A percentile compares a stretch with the other conserved stretches of the same genome.
Evolutionary conservation across 2,113 vertebrate genomes (phyloP).

Genomic region (Prietella phreatophila): DNA sequence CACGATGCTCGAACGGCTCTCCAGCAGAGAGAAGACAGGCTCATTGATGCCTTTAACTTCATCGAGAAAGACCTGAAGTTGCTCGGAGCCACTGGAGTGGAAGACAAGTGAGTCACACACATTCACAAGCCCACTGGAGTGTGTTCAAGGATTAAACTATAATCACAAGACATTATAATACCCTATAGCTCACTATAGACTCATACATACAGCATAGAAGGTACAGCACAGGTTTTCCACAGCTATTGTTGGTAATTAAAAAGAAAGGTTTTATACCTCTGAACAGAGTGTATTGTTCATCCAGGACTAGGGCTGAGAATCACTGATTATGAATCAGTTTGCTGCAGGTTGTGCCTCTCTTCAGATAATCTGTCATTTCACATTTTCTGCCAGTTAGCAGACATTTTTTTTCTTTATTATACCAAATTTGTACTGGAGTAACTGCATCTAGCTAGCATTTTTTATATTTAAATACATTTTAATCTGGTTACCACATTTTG

Average conservation of each 20-base stretch:
- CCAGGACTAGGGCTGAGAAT: not conserved
- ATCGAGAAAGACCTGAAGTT: constrained; percentile 90
- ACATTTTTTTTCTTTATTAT: not conserved
- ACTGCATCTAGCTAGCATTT: not conserved
- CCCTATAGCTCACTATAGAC: not conserved
- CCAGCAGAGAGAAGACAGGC: constrained; percentile 86
- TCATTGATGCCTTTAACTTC: constrained; percentile 83
- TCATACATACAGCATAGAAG: not conserved
- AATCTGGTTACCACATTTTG: not conserved
- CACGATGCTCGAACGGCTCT: constrained; percentile 88
- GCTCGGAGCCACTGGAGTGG: constrained; percentile 94
- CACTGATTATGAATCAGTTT: not conserved
- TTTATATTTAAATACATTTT: not conserved
- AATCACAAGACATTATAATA: not conserved
- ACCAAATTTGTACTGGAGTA: not conserved
- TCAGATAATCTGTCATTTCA: not conserved
- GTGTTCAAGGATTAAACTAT: not conserved
- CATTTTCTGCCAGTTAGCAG: not conserved
- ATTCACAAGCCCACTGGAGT: not conserved
- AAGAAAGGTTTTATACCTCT: not conserved
- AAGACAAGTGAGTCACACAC: constrained; percentile 83
- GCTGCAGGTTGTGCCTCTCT: not conserved
- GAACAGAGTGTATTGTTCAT: not conserved
- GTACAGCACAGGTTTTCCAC: not conserved
- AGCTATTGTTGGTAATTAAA: not conserved